Conservation (phyloP, 2,113 vertebrate species). For the Zingel zingel region DNA sequence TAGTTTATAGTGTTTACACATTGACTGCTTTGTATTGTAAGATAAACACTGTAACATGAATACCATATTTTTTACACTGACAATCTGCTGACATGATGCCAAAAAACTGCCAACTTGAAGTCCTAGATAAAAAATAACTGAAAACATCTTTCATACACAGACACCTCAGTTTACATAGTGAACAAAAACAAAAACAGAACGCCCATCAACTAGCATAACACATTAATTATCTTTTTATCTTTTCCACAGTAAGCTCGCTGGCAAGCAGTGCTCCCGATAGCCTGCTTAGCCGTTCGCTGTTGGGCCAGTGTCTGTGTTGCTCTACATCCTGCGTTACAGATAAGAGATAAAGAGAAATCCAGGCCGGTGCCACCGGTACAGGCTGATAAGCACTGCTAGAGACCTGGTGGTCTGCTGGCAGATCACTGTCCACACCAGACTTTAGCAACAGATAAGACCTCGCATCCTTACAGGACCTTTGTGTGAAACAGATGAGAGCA, state of each 20-base stretch:
- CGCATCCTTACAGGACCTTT: conserved; percentile 50
- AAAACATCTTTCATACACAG: conserved; percentile 6
- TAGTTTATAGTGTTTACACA: conserved; percentile 24
- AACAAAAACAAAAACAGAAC: too few species aligned
- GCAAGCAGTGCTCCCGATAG: conserved; percentile 46
- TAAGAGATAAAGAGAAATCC: conserved; percentile 69
- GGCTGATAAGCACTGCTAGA: conserved; percentile 71
- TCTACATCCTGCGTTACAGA: conserved; percentile 64
- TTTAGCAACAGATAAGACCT: conserved; percentile 65
- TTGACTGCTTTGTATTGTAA: conserved; percentile 13
- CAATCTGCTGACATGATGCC: neutral
- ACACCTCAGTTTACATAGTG: too few species aligned
- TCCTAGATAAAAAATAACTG: neutral
- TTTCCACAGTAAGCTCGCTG: conserved; percentile 2
- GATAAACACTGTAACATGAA: conserved; percentile 10
- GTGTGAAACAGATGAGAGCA: conserved; percentile 41
- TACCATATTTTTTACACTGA: neutral
- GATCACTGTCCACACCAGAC: conserved; percentile 67
- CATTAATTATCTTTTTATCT: conserved; percentile 47
- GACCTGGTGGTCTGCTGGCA: conserved; percentile 46
- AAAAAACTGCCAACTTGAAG: neutral
- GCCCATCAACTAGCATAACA: conserved; percentile 2
- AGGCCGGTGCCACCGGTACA: conserved; percentile 33
- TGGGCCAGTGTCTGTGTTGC: conserved; percentile 51
- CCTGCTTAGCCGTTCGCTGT: conserved; percentile 38